Evolutionary conservation across 2,797 vertebrate species (phyloP), one percentile per base, ranked within the genome.

Genomic region (Luscinia megarhynchos): DNA sequence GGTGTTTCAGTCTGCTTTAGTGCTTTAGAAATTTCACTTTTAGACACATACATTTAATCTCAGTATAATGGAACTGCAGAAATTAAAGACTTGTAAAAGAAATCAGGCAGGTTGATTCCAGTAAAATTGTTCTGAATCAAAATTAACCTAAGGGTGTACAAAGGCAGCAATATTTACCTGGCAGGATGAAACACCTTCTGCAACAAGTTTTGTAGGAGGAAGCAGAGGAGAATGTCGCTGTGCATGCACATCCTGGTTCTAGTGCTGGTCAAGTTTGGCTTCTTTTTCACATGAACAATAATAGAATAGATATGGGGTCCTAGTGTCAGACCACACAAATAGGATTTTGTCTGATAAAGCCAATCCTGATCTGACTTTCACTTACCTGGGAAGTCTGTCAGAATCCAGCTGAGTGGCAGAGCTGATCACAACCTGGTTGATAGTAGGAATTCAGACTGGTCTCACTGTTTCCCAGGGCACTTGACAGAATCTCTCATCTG

Each of bases 161-260:
- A 88, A 75, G 32, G 26, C 20, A 85, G 6, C 5, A 63, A 46
- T 51, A 40, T 72, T 72, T 84, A 51, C n/a, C 15, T 3, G 9
- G 30, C 9, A 92, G 53, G 27, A 57, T 26, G 21, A 89, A 94
- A 63, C 8, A 66, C 2, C 7, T 68, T 54, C 29, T 64, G 38
- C 55, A 94, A n/a, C 4, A 89, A 45, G 8, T 23, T 87, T 73
- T 59, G 29, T 9, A 38, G 26, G 2, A 23, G 6, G 3, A 51
- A 13, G n/a, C 36, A 69, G 54, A 64, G 0, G 3, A 62, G 34
- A 81, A 43, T 16, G 13, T 36, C 66, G 7, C 11, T 2, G 0
- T 51, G 13, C 8, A 38, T 12, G 40, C 2, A 4, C 0, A 0
- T 55, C 3, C 34, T 70, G 55, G 27, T 34, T 59, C n/a, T 45